These are phyloP conservation scores for Acleris emargana DNA, from an alignment of 2,888 invertebrate genomes.

Conservation along the genomic window DNA sequence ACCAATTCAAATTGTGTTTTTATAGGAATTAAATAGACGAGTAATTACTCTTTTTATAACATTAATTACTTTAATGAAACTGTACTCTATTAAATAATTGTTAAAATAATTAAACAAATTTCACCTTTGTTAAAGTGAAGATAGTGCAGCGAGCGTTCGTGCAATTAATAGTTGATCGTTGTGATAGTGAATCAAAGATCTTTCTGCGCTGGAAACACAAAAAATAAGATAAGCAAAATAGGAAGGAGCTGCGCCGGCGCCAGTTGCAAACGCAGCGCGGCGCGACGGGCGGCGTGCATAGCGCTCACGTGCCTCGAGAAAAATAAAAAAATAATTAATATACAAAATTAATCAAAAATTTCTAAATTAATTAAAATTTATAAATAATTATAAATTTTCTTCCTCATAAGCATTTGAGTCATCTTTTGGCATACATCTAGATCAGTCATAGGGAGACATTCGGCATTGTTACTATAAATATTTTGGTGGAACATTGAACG, in stretches of 20 bases:
- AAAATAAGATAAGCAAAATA: conserved; percentile 47
- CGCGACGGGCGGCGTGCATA: conserved; percentile 57
- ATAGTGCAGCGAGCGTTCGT: conserved; percentile 28
- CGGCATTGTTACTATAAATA: conserved; percentile 33
- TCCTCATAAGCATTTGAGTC: conserved; percentile 40
- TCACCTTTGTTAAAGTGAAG: conserved; percentile 38
- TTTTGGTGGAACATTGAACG: conserved; percentile 17
- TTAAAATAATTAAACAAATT: not conserved
- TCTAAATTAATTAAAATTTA: no score
- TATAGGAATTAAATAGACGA: no score
- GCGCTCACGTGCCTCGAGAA: conserved; percentile 47
- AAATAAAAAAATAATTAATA: conserved; percentile 37
- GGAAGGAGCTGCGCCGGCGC: conserved; percentile 49
- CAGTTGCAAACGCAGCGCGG: conserved; percentile 53
- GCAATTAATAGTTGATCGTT: conserved; percentile 36
- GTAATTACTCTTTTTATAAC: no score
- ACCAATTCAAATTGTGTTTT: no score
- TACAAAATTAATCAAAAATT: not conserved
- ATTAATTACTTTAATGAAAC: no score
- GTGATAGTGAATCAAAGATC: conserved; percentile 34
- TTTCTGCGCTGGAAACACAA: conserved; percentile 41
- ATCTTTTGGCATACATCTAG: conserved; percentile 58
- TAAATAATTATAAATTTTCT: no score
- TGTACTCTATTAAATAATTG: no score
- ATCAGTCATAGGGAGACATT: conserved; percentile 50